Conservation (phyloP, 2,888 invertebrate genomes). For the Galerucella calmariensis region DNA sequence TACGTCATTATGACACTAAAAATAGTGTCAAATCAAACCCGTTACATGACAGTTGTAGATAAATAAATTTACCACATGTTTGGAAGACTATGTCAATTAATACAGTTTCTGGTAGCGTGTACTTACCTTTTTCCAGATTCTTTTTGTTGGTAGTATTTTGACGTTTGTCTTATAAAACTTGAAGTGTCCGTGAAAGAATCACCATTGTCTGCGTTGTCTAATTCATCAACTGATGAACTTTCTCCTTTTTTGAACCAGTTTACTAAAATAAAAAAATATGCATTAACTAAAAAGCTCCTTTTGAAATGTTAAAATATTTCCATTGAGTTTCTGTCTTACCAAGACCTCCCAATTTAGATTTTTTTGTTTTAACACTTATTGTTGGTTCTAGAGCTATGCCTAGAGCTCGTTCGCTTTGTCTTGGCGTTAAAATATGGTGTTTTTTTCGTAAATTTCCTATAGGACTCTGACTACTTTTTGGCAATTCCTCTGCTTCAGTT, state of each 20-base stretch:
- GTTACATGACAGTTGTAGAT: too few species aligned
- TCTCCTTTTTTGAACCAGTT: slow-evolving; percentile 72
- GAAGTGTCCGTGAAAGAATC: slow-evolving; percentile 64
- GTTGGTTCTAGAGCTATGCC: slow-evolving; percentile 68
- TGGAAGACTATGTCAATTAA: too few species aligned
- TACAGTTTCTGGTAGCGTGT: not conserved
- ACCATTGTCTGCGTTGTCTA: slow-evolving; percentile 67
- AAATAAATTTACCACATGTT: too few species aligned
- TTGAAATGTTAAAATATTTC: not conserved
- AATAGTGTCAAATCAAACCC: too few species aligned
- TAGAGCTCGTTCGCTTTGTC: slow-evolving; percentile 85
- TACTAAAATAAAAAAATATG: slow-evolving; percentile 53
- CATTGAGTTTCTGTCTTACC: slow-evolving; percentile 64
- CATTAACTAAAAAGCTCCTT: too few species aligned
- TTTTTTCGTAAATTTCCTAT: slow-evolving; percentile 80
- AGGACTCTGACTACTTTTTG: slow-evolving; percentile 81
- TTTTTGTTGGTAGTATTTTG: slow-evolving; percentile 64
- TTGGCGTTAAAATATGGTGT: slow-evolving; percentile 80
- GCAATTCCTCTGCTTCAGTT: slow-evolving; percentile 80
- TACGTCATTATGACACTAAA: too few species aligned
- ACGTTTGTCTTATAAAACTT: slow-evolving; percentile 64
- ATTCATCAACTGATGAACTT: slow-evolving; percentile 65
- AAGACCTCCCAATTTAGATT: slow-evolving; percentile 76
- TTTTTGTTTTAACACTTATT: slow-evolving; percentile 66
- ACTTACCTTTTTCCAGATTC: slow-evolving; percentile 52